phyloP scores from a whole-genome alignment of 2,113 vertebrate species.

The Actinemys pallida region DNA sequence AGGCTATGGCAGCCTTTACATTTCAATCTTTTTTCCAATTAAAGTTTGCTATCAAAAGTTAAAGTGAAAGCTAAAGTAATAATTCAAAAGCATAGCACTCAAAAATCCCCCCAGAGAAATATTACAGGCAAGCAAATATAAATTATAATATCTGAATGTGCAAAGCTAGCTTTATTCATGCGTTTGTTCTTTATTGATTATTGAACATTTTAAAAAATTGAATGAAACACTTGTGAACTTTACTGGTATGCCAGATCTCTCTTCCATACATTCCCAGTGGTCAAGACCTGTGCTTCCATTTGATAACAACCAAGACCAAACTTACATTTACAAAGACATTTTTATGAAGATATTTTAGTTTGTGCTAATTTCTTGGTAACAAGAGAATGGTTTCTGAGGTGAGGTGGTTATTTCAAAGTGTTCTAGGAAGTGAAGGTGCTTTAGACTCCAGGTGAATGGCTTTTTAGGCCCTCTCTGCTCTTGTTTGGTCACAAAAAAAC shows the following conservation, averaged over 20 bases:
- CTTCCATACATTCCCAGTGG: background rate
- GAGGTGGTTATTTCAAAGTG: background rate
- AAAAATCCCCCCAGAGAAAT: background rate
- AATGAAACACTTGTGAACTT: background rate
- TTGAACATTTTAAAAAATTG: conserved; percentile 8
- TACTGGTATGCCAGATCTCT: background rate
- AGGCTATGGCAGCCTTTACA: background rate
- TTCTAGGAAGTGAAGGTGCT: background rate
- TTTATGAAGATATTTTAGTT: background rate
- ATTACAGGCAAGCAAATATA: background rate
- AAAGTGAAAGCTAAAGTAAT: background rate
- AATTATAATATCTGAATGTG: conserved; percentile 1
- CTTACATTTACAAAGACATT: background rate
- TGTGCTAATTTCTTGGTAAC: background rate
- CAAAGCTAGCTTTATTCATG: background rate
- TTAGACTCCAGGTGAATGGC: background rate
- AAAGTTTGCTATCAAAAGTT: background rate
- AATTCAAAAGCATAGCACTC: background rate
- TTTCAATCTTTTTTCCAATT: conserved; percentile 20
- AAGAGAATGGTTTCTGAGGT: background rate
- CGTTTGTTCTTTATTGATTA: background rate
- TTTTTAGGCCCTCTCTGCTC: background rate
- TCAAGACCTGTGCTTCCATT: background rate
- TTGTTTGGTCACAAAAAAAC: background rate
- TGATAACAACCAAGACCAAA: background rate